Evolutionary conservation across 2,113 vertebrate genomes (phyloP).

Genomic region (Sciurus niger): DNA sequence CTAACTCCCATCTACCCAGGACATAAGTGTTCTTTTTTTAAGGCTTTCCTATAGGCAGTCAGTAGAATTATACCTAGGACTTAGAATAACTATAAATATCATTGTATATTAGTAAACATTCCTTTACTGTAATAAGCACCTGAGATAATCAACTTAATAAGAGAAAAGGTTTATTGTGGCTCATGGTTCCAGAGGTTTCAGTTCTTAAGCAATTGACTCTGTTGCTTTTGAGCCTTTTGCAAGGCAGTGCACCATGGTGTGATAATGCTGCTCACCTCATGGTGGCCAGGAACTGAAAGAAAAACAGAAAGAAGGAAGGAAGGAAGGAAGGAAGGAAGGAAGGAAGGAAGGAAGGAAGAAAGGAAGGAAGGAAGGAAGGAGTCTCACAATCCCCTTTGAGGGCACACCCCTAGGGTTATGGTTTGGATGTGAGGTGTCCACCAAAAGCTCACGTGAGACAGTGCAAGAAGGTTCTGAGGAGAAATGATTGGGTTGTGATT

Average conservation of each 20-base stretch:
- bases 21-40: conserved; percentile 1
- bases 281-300: background rate
- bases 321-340: no score
- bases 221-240: background rate
- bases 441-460: no score
- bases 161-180: background rate
- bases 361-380: no score
- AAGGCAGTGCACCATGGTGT: background rate
- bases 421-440: no score
- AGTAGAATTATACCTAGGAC: background rate
- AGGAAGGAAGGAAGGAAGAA: no score
- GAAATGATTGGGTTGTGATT: no score
- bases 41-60: background rate
- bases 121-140: background rate
- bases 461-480: no score
- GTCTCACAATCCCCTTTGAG: background rate
- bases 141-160: background rate
- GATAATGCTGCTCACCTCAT: background rate
- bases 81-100: background rate
- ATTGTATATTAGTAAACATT: background rate
- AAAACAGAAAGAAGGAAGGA: no score
- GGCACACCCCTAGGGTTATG: no score
- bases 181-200: background rate
- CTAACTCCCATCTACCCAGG: background rate
- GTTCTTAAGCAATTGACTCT: background rate